Conservation (phyloP, 2,113 vertebrate species). For the Neolamprologus variostigma region DNA sequence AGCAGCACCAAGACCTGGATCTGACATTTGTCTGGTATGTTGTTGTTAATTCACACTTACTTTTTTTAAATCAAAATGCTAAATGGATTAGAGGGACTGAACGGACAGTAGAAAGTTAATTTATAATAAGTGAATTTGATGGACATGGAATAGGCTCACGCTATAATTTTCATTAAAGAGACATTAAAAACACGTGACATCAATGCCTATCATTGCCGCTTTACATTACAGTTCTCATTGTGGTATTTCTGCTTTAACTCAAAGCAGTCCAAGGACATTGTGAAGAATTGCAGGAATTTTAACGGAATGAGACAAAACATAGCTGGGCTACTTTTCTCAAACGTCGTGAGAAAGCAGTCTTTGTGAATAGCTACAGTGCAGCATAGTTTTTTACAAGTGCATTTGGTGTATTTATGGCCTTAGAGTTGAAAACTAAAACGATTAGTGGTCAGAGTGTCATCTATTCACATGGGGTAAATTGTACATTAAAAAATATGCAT, state of each 20-base stretch:
- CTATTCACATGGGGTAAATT: background rate
- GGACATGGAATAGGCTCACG: background rate
- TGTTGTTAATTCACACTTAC: background rate
- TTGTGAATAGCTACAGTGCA: background rate
- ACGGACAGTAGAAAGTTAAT: background rate
- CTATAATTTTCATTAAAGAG: background rate
- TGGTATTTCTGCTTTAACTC: background rate
- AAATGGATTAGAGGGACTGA: background rate
- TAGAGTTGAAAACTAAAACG: background rate
- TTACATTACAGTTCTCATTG: background rate
- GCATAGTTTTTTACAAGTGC: background rate
- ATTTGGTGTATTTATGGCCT: background rate
- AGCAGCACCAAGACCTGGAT: background rate
- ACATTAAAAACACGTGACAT: background rate
- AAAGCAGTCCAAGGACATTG: background rate
- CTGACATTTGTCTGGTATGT: background rate
- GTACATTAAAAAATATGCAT: background rate
- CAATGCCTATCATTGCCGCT: background rate
- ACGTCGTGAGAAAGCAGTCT: background rate
- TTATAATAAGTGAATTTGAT: background rate
- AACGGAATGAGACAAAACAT: background rate
- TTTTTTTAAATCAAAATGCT: rapidly evolving
- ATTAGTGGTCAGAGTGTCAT: background rate
- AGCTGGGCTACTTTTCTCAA: background rate
- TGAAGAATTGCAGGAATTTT: background rate